A percentile compares a stretch with the other conserved stretches of the same genome.
phyloP scores from a whole-genome alignment of 2,113 vertebrate species.

The Labrus mixtus region DNA sequence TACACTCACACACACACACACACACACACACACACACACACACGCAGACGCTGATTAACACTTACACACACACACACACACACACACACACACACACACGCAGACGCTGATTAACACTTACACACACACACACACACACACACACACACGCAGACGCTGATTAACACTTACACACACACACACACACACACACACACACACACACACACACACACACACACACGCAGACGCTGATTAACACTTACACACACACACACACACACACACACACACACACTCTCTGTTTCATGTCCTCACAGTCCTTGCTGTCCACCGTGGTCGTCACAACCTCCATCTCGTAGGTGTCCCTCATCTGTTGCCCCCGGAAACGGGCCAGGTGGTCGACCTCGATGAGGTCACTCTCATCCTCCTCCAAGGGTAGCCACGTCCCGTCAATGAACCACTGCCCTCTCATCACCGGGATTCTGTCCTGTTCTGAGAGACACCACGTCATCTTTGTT shows the following conservation, averaged over 20 bases:
- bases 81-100: no score
- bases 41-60: no score
- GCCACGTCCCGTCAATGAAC: constrained; percentile 97
- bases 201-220: background rate
- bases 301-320: constrained; percentile 91
- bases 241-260: no score
- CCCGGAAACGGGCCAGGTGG: constrained; percentile 90
- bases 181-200: background rate
- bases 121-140: no score
- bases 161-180: background rate
- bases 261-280: no score
- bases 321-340: constrained; percentile 90
- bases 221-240: background rate
- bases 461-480: constrained; percentile 92
- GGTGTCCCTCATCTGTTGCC: constrained; percentile 92
- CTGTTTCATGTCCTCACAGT: constrained; percentile 83
- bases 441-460: constrained; percentile 98
- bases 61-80: no score
- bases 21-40: no score
- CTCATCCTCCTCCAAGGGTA: constrained; percentile 95
- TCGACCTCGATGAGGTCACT: constrained; percentile 95
- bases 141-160: background rate
- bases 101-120: no score
- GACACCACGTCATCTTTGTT: background rate
- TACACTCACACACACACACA: no score